A percentile compares a stretch with the other conserved stretches of the same genome.
phyloP scores from a whole-genome alignment of 1,140 invertebrate species.

The Drosophila biarmipes region DNA sequence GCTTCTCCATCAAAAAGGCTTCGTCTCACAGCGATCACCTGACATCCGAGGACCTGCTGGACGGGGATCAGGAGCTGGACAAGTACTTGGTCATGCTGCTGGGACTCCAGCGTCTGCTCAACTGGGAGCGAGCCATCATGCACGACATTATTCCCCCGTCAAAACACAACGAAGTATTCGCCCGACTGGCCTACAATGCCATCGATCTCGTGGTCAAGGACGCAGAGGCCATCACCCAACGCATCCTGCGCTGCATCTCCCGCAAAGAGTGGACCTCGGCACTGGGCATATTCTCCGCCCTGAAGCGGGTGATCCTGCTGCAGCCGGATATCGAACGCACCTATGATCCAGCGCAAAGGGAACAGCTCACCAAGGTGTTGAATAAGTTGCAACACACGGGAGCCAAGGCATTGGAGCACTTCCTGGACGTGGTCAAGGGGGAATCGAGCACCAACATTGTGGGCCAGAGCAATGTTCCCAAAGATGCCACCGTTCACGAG shows the following conservation, averaged over 20 bases:
- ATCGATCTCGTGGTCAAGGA: constrained; percentile 91
- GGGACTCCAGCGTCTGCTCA: constrained; percentile 94
- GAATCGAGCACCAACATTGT: constrained; percentile 92
- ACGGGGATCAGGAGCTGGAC: constrained; percentile 94
- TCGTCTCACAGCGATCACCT: constrained; percentile 81
- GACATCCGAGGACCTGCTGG: constrained; percentile 88
- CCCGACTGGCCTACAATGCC: constrained; percentile 92
- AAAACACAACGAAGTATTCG: constrained; percentile 93
- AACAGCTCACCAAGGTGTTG: constrained; percentile 90
- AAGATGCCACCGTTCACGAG: constrained; percentile 98
- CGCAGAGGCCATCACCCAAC: constrained; percentile 89
- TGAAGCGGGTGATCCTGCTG: constrained; percentile 92
- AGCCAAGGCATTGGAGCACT: constrained; percentile 95
- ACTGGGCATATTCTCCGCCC: constrained; percentile 93
- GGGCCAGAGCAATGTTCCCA: constrained; percentile 87
- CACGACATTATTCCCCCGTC: constrained; percentile 92
- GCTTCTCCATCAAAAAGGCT: constrained; percentile 86
- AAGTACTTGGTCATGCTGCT: constrained; percentile 94
- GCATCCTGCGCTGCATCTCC: constrained; percentile 91
- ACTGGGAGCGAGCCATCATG: constrained; percentile 93
- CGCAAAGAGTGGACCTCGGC: constrained; percentile 93
- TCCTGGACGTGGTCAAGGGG: constrained; percentile 94
- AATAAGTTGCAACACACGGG: constrained; percentile 92
- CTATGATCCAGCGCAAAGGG: constrained; percentile 89
- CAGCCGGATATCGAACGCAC: constrained; percentile 94